Evolutionary conservation across 1,140 invertebrate species (phyloP).

Genomic region (Zeugodacus cucurbitae): DNA sequence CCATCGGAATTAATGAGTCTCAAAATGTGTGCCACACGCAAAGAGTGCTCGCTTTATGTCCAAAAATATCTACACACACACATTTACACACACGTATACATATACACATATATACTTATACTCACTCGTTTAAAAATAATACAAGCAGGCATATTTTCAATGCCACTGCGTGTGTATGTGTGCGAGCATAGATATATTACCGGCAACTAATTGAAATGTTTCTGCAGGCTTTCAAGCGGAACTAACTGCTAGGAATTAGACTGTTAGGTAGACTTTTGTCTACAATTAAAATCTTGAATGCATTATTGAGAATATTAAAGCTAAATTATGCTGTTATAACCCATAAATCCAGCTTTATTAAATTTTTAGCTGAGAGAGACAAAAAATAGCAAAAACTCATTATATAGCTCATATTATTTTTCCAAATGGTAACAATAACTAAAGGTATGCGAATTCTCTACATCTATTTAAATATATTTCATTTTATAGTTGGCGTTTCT

Average conservation of each 20-base stretch:
- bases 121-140: not conserved
- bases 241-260: not conserved
- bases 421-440: no score
- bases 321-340: no score
- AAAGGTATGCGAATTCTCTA: no score
- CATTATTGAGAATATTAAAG: no score
- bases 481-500: no score
- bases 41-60: not conserved
- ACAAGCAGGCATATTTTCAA: not conserved
- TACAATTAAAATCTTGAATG: not conserved
- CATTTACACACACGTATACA: not conserved
- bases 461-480: no score
- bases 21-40: slow-evolving; percentile 27
- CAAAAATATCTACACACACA: not conserved
- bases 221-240: not conserved
- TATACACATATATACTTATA: not conserved
- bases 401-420: no score
- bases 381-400: no score
- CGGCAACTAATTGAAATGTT: slow-evolving; percentile 5
- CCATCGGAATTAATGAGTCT: slow-evolving; percentile 3
- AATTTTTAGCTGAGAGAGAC: no score
- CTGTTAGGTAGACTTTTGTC: not conserved
- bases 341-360: no score
- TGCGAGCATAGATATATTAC: not conserved
- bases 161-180: not conserved